Evolutionary conservation across 2,113 vertebrate species (phyloP), one percentile per base, ranked within the genome.

Genomic region (Pollachius pollachius): DNA sequence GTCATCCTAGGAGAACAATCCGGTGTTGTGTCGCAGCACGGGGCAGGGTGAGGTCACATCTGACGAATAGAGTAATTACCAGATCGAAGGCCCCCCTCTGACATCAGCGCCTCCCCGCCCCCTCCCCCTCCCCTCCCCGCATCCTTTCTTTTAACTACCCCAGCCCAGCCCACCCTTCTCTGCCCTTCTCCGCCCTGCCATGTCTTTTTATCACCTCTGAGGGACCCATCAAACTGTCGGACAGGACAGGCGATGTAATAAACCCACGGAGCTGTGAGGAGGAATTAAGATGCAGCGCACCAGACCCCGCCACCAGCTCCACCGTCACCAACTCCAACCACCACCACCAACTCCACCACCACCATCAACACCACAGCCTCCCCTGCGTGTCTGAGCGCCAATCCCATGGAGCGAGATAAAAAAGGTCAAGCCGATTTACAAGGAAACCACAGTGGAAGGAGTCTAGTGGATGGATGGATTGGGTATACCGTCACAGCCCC

Each of bases 371-470:
- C 23, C 23, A 23, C 23, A 2, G 23, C 23, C 23, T 23, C 13
- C 16, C 16, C 16, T 5, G 30, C 16, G 52, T 11, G 13, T 54
- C 16, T 54, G 12, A 54, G 3, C 12, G 52, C 52, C 12, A 12
- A 54, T 54, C 52, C 3, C 52, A 16, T 4, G 16, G 52, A 54
- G 52, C 52, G 13, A 54, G 6, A 34, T 5, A 34, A 34, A 15
- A 54, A 54, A 89, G 88, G 89, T 89, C 89, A 91, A 91, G 89
- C 80, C 87, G 78, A 89, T 90, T 87, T 87, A 90, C 87, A 86
- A 83, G 83, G 79, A 84, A 86, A 83, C 71, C 9, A 65, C 52
- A 3, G 64, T 58, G 79, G 82, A 83, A 80, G 81, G 72, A 82
- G 52, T 16, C 7, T 11, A 13, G 9, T 16, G 52, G 17, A n/a